Evolutionary conservation across 2,888 invertebrate species (phyloP).

Genomic region (Andrena fulva): DNA sequence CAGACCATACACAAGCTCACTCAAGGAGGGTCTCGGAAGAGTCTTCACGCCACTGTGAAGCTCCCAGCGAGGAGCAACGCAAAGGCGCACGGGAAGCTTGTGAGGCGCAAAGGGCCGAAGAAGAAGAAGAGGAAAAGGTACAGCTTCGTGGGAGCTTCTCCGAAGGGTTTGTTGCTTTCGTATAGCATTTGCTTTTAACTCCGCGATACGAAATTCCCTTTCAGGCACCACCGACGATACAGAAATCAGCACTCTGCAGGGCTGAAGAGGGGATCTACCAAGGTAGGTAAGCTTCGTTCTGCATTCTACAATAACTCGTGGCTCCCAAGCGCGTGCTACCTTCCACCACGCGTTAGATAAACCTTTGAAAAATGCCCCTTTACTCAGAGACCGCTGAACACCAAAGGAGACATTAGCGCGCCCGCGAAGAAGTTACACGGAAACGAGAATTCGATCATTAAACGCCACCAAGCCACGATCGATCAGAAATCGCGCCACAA

Average conservation of each 20-base stretch:
- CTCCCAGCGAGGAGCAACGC: background rate
- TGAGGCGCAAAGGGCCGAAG: conserved; percentile 31
- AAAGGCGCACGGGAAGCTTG: conserved; percentile 17
- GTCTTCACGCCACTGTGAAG: background rate
- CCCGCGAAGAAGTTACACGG: background rate
- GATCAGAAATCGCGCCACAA: background rate
- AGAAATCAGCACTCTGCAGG: conserved; percentile 7
- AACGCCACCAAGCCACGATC: background rate
- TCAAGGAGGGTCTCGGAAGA: conserved; percentile 45
- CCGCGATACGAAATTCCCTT: background rate
- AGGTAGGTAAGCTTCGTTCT: conserved; percentile 67
- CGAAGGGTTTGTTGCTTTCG: no score
- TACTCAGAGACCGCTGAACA: conserved; percentile 38
- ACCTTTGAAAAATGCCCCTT: conserved; percentile 26
- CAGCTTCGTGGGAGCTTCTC: no score
- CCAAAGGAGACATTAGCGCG: conserved; percentile 7
- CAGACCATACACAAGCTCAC: conserved; percentile 70
- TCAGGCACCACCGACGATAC: conserved; percentile 29
- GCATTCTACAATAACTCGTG: background rate
- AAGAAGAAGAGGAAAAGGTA: conserved; percentile 62
- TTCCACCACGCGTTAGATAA: conserved; percentile 31
- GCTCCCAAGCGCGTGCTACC: background rate
- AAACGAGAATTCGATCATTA: conserved; percentile 9
- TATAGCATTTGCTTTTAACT: no score
- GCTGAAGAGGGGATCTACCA: conserved; percentile 38